Evolutionary conservation across 2,888 invertebrate genomes (phyloP), one percentile per base, ranked within the genome.

Genomic region (Oscheius sp.): DNA sequence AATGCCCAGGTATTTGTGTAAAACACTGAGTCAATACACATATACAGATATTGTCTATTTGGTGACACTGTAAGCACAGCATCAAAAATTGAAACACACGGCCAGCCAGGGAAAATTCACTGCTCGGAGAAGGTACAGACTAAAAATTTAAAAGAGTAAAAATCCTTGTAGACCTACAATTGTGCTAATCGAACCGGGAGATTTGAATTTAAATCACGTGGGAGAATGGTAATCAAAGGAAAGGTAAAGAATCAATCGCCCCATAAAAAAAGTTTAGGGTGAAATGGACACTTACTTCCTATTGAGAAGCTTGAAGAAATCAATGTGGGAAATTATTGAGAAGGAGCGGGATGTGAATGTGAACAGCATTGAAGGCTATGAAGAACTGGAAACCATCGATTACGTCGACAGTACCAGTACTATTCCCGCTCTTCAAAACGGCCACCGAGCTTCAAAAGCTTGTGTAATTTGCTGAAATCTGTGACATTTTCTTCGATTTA

Each of bases 291-390:
- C 85, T 0, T 84, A 78, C 68, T 86, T 85, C 58, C 73, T 86
- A 12, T 69, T 76, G 6, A 73, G 80, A 63, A 82, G 82, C 46
- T 55, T 78, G 43, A 86, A 86, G 72, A 84, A 86, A 56, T 84
- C 84, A 43, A 77, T 86, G 53, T 86, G 86, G 86, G 86, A 86
- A 69, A 85, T 86, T n/a, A 75, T 84, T 18, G 79, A 78, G 41
- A 74, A 79, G 12, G 75, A 80, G 2, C 69, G 85, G 71, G 86
- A 86, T 69, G 79, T 82, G 3, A 84, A 83, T 55, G 66, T 84
- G 3, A 77, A 86, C 74, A 83, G 82, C 49, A 86, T 86, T 29
- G 86, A 86, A 70, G 86, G 86, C 25, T 86, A 84, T 45, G 80
- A 85, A 16, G 86, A 86, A 49, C 72, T 86, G 35, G 80, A 80